A percentile compares a stretch with the other conserved stretches of the same genome.
These are phyloP conservation scores for Zhengitettix transpicula DNA, from an alignment of 2,888 invertebrate genomes.

Conservation along the genomic window DNA sequence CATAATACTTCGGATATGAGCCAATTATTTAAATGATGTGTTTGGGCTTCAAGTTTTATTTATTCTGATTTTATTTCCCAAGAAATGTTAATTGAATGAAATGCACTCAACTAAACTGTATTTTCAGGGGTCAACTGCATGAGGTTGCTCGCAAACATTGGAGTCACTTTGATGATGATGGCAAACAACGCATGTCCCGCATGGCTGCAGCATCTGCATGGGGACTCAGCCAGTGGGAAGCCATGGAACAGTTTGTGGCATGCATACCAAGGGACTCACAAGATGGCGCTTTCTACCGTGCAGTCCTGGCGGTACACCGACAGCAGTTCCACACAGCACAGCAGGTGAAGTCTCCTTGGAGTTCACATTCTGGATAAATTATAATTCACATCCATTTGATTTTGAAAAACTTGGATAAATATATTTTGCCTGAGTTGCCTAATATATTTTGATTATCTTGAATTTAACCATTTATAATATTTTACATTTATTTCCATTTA, in stretches of 20 bases:
- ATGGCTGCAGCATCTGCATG: slow-evolving; percentile 91
- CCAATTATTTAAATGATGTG: no score
- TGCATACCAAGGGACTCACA: slow-evolving; percentile 84
- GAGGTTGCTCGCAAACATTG: slow-evolving; percentile 66
- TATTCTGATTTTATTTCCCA: no score
- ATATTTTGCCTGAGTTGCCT: no score
- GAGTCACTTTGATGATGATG: slow-evolving; percentile 42
- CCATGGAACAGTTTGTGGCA: slow-evolving; percentile 80
- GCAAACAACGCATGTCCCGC: slow-evolving; percentile 58
- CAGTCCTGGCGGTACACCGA: slow-evolving; percentile 78
- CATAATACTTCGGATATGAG: no score
- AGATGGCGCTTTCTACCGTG: slow-evolving; percentile 89
- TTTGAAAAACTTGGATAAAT: no score
- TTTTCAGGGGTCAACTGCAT: slow-evolving; percentile 43
- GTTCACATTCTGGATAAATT: no score
- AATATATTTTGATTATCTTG: no score
- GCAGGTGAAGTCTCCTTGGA: slow-evolving; percentile 15
- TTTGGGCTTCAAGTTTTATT: no score
- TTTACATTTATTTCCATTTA: background rate
- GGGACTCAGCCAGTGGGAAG: slow-evolving; percentile 87
- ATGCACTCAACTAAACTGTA: no score
- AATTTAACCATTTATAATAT: no score
- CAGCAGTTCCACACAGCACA: slow-evolving; percentile 39
- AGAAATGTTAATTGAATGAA: no score
- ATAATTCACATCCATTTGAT: no score